These are phyloP conservation scores for Eospalax fontanierii DNA, from an alignment of 2,797 vertebrate genomes.

Conservation along the genomic window DNA sequence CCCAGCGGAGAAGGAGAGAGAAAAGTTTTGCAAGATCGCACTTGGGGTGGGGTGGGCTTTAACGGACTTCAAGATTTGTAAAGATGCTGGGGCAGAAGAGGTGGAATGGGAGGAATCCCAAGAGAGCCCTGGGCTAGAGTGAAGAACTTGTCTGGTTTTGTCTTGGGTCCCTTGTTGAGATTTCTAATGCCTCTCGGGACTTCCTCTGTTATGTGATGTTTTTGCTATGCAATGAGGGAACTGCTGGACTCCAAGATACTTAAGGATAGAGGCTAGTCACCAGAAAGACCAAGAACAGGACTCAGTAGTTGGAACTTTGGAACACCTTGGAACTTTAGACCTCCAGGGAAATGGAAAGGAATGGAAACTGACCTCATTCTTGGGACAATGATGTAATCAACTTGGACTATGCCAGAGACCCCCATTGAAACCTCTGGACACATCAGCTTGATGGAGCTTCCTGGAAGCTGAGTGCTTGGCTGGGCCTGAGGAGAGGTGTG, in stretches of 20 bases:
- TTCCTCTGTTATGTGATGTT: background rate
- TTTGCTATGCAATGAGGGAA: background rate
- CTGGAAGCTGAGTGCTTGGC: background rate
- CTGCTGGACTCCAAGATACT: background rate
- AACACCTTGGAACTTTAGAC: background rate
- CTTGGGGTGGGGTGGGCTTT: too few species aligned
- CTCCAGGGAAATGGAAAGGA: background rate
- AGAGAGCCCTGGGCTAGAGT: background rate
- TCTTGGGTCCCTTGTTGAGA: background rate
- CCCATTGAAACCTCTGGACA: background rate
- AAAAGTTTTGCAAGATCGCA: background rate
- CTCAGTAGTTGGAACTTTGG: background rate
- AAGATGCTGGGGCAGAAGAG: background rate
- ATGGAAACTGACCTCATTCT: background rate
- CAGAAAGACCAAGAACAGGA: background rate
- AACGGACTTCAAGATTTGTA: conserved; percentile 5
- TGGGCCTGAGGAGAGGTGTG: rapidly evolving
- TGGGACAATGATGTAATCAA: background rate
- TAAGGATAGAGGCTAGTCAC: background rate
- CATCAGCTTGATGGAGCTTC: background rate
- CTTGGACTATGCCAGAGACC: background rate
- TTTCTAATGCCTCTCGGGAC: background rate
- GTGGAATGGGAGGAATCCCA: background rate
- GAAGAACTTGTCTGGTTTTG: background rate
- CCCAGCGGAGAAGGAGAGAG: background rate